Conservation (phyloP, 2,888 invertebrate species). For the Eupithecia pulchellata region DNA sequence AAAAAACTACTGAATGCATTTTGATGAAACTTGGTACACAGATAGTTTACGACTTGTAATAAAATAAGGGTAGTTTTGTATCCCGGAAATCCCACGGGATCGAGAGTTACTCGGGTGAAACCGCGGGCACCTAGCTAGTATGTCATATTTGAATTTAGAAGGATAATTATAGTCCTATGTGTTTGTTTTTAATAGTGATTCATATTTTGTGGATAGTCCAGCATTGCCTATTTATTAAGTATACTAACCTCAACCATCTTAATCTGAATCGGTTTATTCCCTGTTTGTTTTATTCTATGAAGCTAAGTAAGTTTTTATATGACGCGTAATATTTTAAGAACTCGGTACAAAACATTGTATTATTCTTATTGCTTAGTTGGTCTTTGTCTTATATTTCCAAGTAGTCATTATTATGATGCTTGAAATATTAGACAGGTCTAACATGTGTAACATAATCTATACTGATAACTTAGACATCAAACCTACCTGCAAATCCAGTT, state of each 20-base stretch:
- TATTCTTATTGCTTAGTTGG: background rate
- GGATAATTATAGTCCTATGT: background rate
- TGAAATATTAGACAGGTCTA: no score
- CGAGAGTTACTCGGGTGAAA: no score
- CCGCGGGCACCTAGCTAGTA: no score
- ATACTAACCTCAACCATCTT: background rate
- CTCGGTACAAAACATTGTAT: background rate
- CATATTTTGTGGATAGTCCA: background rate
- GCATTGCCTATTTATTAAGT: no score
- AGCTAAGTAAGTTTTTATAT: background rate
- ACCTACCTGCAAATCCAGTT: constrained; percentile 92
- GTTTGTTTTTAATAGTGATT: background rate
- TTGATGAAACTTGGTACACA: no score
- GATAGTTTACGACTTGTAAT: no score
- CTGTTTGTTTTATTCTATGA: background rate
- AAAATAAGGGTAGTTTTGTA: no score
- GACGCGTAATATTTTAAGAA: background rate
- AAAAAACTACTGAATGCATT: no score
- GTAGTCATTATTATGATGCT: background rate
- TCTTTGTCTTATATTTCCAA: background rate
- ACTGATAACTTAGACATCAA: constrained; percentile 10
- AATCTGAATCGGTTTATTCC: background rate
- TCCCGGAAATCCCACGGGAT: no score
- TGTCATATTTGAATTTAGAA: background rate
- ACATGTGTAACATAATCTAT: background rate